These are phyloP conservation scores for Antennarius striatus DNA, from an alignment of 2,113 vertebrate genomes.

Conservation along the genomic window DNA sequence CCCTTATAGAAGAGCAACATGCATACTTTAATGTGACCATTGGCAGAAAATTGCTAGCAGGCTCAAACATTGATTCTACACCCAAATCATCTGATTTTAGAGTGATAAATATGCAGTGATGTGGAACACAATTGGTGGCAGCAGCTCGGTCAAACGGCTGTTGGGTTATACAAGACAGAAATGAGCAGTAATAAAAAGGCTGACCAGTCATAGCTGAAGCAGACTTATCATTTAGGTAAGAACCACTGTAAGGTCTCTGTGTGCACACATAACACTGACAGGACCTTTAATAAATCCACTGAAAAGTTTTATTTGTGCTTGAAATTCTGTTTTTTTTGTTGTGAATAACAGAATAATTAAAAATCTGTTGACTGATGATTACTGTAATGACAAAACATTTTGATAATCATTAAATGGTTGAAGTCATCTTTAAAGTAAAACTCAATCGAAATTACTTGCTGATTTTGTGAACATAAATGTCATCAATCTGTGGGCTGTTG, in stretches of 20 bases:
- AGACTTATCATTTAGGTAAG: not conserved
- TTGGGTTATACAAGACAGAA: constrained; percentile 4
- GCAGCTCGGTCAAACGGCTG: not conserved
- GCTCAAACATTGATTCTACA: not conserved
- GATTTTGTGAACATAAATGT: too few species aligned
- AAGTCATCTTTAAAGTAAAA: too few species aligned
- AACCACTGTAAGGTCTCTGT: not conserved
- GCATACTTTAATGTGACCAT: not conserved
- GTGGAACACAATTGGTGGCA: not conserved
- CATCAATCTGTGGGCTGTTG: too few species aligned
- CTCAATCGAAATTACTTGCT: too few species aligned
- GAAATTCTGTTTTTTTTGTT: too few species aligned
- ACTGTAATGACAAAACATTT: too few species aligned
- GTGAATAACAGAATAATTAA: too few species aligned
- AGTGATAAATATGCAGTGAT: not conserved
- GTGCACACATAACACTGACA: not conserved
- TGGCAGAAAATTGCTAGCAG: not conserved
- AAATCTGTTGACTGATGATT: too few species aligned
- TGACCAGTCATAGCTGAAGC: not conserved
- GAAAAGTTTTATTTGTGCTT: too few species aligned
- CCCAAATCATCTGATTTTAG: not conserved
- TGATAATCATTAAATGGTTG: too few species aligned
- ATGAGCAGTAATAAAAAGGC: not conserved
- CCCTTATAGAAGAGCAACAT: not conserved
- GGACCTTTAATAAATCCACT: not conserved